Base-by-base conservation (phyloP, 2,888 invertebrate genomes). In the Bellardia pandia region DNA sequence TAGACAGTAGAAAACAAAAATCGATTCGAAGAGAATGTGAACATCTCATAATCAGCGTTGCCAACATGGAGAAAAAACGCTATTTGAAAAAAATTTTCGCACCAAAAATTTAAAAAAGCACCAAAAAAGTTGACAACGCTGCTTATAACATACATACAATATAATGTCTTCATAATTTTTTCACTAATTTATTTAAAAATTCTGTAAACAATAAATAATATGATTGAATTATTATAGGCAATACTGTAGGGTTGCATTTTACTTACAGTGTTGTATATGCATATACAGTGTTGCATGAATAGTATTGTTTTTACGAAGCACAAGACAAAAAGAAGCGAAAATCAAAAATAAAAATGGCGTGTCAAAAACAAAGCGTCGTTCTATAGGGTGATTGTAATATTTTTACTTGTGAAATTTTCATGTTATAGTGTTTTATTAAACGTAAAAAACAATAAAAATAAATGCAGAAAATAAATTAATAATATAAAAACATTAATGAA, bases 281-380 rank as follows among this genome's bases (percentile, higher is more conserved):
- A 0, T 1, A 13, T 8, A 13, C 56, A 77, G 42, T 2, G 64
- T 68, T 86, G 81, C 6, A 72, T 48, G 5, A 75, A 16, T 8
- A 0, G 75, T 75, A 85, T 14, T 80, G 64, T 80, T 75, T 64
- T 75, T 66, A 85, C 85, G 86, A 88, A 84, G 76, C 75, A 78
- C 48, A 23, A 74, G 60, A 30, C 11, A 85, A 86, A 86, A 82
- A 75, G 85, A 89, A 85, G 56, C 62, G 69, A 80, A 85, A 80
- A 89, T 88, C 88, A 90, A 90, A 90, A 90, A 90, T 89, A 90
- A 90, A 90, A 90, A 90, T 91, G 91, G 90, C 91, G 90, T 89
- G 89, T 89, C 89, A 90, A 90, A 92, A 92, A 91, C 91, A 91
- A 91, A 92, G 93, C 93, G 93, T 91, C 93, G 89, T 91, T 92